Evolutionary conservation across 2,888 invertebrate genomes (phyloP).

Genomic region (Erebia epiphron): DNA sequence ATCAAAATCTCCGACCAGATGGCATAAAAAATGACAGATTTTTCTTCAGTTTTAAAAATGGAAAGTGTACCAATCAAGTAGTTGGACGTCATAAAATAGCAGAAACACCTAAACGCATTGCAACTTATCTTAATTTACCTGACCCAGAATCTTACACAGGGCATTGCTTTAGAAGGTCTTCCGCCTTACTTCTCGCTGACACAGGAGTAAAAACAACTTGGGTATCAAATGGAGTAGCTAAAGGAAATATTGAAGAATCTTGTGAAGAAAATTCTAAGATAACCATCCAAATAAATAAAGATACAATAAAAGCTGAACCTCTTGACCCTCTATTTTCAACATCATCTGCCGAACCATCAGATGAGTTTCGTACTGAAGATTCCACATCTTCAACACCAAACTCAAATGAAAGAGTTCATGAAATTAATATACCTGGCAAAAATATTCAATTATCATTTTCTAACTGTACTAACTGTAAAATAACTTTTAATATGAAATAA

Average conservation of each 20-base stretch:
- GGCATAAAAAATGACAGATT: slow-evolving; percentile 24
- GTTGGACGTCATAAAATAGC: slow-evolving; percentile 30
- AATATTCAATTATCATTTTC: not conserved
- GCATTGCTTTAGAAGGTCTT: slow-evolving; percentile 24
- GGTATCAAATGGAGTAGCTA: not conserved
- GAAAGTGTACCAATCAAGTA: slow-evolving; percentile 35
- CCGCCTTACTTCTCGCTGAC: slow-evolving; percentile 9
- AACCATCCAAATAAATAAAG: not conserved
- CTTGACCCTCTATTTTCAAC: not conserved
- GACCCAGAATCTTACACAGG: slow-evolving; percentile 22
- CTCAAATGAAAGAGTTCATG: not conserved
- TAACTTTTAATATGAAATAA: not conserved
- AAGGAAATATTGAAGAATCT: not conserved
- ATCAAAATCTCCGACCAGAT: slow-evolving; percentile 26
- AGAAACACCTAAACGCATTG: slow-evolving; percentile 36
- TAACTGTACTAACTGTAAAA: not conserved
- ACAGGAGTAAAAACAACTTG: not conserved
- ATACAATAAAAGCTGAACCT: not conserved
- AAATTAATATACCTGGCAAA: not conserved
- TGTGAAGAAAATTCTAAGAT: not conserved
- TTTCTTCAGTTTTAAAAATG: slow-evolving; percentile 31
- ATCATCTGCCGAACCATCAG: not conserved
- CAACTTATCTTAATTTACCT: slow-evolving; percentile 23
- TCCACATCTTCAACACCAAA: not conserved
- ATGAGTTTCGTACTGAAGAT: not conserved